Conservation (phyloP, 2,797 vertebrate genomes). For the Sebastes taczanowskii region DNA sequence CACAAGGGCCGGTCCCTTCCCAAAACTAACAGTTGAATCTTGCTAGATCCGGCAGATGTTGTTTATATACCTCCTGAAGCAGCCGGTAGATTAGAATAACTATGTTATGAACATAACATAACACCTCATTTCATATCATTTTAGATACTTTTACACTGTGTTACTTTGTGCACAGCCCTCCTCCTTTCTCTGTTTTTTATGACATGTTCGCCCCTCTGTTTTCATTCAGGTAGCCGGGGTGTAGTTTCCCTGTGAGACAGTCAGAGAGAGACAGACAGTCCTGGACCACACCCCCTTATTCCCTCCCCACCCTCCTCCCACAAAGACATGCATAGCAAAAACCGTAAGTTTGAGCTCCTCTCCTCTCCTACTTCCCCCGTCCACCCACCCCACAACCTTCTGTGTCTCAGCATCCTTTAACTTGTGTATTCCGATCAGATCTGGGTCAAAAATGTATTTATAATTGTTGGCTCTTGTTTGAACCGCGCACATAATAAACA, state of each 20-base stretch:
- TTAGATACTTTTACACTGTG: not conserved
- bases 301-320: constrained; percentile 64
- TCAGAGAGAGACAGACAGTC: constrained; percentile 74
- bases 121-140: not conserved
- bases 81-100: not conserved
- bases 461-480: constrained; percentile 27
- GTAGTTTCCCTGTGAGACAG: constrained; percentile 81
- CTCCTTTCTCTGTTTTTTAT: constrained; percentile 27
- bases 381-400: constrained; percentile 1
- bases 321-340: constrained; percentile 86
- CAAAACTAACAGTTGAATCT: not conserved
- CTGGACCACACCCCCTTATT: constrained; percentile 61
- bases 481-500: constrained; percentile 24
- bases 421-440: constrained; percentile 41
- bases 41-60: not conserved
- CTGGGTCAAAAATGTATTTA: constrained; percentile 45
- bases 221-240: constrained; percentile 79
- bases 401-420: constrained; percentile 23
- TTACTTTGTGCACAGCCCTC: not conserved
- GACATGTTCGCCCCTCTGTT: constrained; percentile 64
- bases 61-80: not conserved
- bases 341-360: constrained; percentile 79
- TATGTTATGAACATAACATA: not conserved
- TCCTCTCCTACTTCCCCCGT: constrained; percentile 25
- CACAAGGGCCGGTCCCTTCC: not conserved